These are phyloP conservation scores for Notarius lentiginosus DNA, from an alignment of 2,113 vertebrate genomes.

Conservation along the genomic window DNA sequence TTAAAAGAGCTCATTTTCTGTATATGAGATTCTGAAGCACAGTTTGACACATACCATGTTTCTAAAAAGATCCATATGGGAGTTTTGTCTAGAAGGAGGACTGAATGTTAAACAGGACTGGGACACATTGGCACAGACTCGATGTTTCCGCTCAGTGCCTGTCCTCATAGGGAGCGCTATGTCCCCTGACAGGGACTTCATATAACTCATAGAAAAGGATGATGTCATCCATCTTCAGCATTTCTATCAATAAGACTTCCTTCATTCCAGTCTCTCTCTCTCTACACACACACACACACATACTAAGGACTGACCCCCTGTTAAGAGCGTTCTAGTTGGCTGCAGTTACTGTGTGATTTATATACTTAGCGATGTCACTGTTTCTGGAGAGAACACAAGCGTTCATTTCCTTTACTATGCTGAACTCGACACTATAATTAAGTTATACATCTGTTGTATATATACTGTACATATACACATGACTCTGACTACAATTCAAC, in stretches of 20 bases:
- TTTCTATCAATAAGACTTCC: conserved; percentile 57
- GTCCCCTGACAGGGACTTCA: conserved; percentile 55
- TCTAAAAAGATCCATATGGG: conserved; percentile 27
- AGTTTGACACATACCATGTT: conserved; percentile 23
- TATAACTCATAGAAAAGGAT: conserved; percentile 55
- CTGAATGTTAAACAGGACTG: conserved; percentile 34
- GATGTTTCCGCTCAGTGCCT: conserved; percentile 5
- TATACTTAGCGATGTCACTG: conserved; percentile 62
- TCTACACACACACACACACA: conserved; percentile 4
- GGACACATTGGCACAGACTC: conserved; percentile 8
- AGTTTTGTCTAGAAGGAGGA: conserved; percentile 14
- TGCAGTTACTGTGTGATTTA: conserved; percentile 50
- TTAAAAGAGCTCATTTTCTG: conserved; percentile 18
- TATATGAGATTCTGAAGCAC: conserved; percentile 12
- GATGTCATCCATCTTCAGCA: conserved; percentile 59
- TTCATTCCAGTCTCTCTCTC: conserved; percentile 51
- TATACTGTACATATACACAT: conserved; percentile 7
- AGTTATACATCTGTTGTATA: conserved; percentile 23
- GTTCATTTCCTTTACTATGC: conserved; percentile 22
- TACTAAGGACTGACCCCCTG: background rate
- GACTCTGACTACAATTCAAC: background rate
- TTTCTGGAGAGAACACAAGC: conserved; percentile 40
- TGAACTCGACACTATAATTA: conserved; percentile 22
- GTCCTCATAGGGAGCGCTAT: conserved; percentile 29
- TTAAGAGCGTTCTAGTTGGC: conserved; percentile 34